These are phyloP conservation scores for Tretioscincus oriximinensis DNA, from an alignment of 2,113 vertebrate species.

Conservation along the genomic window DNA sequence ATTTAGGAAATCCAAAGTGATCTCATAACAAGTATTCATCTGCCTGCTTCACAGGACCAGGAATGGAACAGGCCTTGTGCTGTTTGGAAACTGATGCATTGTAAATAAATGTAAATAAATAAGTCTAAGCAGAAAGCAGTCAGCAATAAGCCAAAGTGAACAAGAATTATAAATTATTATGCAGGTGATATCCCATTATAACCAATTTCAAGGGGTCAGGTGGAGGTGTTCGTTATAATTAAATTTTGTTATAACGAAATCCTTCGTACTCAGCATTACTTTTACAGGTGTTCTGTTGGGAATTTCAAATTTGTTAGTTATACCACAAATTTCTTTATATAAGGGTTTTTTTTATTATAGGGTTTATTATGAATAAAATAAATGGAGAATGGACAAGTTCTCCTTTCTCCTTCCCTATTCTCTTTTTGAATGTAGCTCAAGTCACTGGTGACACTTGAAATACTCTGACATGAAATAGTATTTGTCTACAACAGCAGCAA, in stretches of 20 bases:
- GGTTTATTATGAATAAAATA: background rate
- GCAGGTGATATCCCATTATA: background rate
- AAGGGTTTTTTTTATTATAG: too few species aligned
- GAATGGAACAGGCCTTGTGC: background rate
- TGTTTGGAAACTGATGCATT: constrained; percentile 7
- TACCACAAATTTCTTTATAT: too few species aligned
- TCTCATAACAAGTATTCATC: constrained; percentile 29
- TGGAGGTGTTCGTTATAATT: too few species aligned
- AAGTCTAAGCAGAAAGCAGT: background rate
- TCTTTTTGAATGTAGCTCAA: background rate
- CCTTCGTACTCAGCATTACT: too few species aligned
- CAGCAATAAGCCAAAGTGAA: background rate
- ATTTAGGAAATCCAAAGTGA: background rate
- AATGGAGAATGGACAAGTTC: constrained; percentile 1
- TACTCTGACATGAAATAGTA: constrained; percentile 44
- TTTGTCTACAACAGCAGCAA: constrained; percentile 1
- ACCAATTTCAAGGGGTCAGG: too few species aligned
- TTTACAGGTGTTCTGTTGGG: too few species aligned
- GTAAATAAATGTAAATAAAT: constrained; percentile 8
- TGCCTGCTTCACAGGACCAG: background rate
- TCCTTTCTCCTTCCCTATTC: background rate
- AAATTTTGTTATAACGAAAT: too few species aligned
- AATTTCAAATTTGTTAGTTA: too few species aligned
- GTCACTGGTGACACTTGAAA: constrained; percentile 39
- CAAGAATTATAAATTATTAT: background rate